Base-by-base conservation (phyloP, 2,888 invertebrate species). In the Cerceris ruficornis region DNA sequence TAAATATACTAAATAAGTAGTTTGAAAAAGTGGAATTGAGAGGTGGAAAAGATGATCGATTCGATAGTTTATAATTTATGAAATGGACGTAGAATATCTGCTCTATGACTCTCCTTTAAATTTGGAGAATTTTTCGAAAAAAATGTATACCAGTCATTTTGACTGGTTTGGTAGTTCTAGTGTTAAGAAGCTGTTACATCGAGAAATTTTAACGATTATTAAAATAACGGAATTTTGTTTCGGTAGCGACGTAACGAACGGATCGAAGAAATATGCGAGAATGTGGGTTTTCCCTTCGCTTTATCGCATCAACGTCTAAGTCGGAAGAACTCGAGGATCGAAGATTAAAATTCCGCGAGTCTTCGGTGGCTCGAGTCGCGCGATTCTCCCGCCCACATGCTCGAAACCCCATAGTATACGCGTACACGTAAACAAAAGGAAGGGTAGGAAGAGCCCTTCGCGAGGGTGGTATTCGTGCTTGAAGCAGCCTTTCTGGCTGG, bases 311-410 rank as follows among this genome's bases (percentile, higher is more conserved):
- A 57, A 60, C 55, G 72, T 78, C 73, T 60, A 71, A n/a, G 68
- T 70, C 60, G 66, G 77, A 69, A 74, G 73, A 68, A 69, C 69
- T 71, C 67, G 76, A 59, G 80, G 73, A 81, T 83, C 75, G 69
- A 67, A 81, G 77, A 85, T 87, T 83, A 86, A 84, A 84, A 81
- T 82, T 83, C 70, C 75, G 75, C 70, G 58, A 79, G 77, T 69
- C 71, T 64, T 49, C 9, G 49, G 11, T 42, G 17, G 7, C 43
- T 8, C 14, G 42, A 54, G 15, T 15, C n/a, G 41, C 14, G 13
- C 14, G 14, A n/a, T 52, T 52, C 52, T 13, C 52, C n/a, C n/a
- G 8, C 13, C 8, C 5, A 46, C 28, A 46, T 11, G n/a, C 42
- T 58, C 41, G 41, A 6, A n/a, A 13, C 13, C 42, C 41, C 55